These are phyloP conservation scores for Alectoris magna DNA, from an alignment of 2,797 vertebrate species.

Conservation along the genomic window DNA sequence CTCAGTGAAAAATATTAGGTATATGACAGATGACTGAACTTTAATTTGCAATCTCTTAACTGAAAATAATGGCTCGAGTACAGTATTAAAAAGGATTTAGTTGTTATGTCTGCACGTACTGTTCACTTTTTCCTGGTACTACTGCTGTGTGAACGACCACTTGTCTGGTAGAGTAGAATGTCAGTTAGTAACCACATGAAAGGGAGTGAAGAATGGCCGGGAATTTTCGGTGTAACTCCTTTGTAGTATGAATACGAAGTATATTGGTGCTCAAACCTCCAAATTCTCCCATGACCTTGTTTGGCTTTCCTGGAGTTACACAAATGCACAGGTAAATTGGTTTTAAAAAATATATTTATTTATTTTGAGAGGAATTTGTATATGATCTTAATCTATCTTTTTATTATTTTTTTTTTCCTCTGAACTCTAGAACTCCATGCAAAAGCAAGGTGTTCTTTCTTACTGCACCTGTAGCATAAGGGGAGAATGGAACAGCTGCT, in stretches of 20 bases:
- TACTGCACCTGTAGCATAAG: background rate
- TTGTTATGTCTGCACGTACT: background rate
- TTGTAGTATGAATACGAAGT: background rate
- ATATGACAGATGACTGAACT: background rate
- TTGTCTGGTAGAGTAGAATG: background rate
- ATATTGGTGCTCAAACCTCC: background rate
- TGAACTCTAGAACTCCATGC: background rate
- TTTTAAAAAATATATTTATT: background rate
- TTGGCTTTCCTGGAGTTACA: background rate
- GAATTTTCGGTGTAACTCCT: background rate
- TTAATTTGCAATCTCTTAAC: background rate
- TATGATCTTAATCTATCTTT: background rate
- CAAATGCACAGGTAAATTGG: background rate
- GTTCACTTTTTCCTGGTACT: background rate
- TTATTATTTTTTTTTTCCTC: background rate
- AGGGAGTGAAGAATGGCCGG: background rate
- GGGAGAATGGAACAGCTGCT: background rate
- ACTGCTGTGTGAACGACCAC: background rate
- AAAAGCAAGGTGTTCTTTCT: background rate
- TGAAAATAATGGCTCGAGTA: background rate
- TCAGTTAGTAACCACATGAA: background rate
- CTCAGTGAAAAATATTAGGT: background rate
- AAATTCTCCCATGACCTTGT: background rate
- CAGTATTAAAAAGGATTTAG: background rate
- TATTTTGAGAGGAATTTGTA: background rate